phyloP scores from a whole-genome alignment of 2,113 vertebrate species.

The Eptesicus fuscus region DNA sequence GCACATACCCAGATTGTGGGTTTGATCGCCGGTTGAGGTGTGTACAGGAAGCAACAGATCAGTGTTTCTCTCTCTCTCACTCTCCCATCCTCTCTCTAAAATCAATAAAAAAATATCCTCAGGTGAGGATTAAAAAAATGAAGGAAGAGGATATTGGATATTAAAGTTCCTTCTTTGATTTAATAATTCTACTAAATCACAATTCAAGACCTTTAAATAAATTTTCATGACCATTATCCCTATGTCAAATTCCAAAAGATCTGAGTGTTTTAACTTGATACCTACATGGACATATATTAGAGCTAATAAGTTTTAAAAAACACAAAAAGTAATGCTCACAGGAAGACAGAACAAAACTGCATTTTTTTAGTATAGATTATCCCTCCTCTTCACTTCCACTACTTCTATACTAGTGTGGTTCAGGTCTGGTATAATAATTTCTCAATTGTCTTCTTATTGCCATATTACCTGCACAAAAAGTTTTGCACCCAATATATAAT shows the following conservation, averaged over 20 bases:
- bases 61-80: not conserved
- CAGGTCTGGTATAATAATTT: not conserved
- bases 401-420: not conserved
- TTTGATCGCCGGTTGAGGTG: not conserved
- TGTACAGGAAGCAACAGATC: not conserved
- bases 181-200: not conserved
- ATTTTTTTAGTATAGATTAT: not conserved
- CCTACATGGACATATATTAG: not conserved
- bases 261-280: constrained; percentile 11
- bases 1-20: not conserved
- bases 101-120: not conserved
- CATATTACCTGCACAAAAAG: not conserved
- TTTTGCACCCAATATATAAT: not conserved
- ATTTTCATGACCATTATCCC: not conserved
- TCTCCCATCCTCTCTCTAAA: not conserved
- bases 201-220: not conserved
- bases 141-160: not conserved
- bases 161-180: not conserved
- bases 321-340: not conserved
- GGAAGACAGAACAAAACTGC: not conserved
- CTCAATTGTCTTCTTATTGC: not conserved
- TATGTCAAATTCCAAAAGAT: not conserved
- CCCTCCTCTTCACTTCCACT: not conserved
- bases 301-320: not conserved
- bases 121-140: not conserved